Base-by-base conservation (phyloP, 2,113 vertebrate genomes). In the Hemiprocne comata region DNA sequence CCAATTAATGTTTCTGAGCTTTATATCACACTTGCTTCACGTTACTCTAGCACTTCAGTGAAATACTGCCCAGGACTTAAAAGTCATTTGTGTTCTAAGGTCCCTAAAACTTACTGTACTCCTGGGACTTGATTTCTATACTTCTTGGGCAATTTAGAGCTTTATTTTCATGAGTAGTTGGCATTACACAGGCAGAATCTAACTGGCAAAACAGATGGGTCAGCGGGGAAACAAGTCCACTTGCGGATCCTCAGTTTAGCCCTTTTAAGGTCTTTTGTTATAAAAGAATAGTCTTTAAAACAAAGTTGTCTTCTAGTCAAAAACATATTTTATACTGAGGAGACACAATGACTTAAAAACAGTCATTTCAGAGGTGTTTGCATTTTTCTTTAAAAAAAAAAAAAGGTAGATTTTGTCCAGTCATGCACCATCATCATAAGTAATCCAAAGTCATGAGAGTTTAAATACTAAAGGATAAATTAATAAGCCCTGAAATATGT, bases 381-480 rank as follows among this genome's bases (percentile, higher is more conserved):
- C 7, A 11, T 6, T 73, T 73, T 72, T n/a, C 44, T 60, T 65
- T 6, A 15, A 13, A 53, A 36, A 50, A 48, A 31, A 34, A 11
- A 15, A 8, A 25, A 25, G 5, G 5, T 33, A 26, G 4, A 19
- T 70, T 83, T 86, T 80, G 16, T 36, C 77, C 29, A 71, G 23
- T 51, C 24, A 79, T 1, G 3, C 21, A 51, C 12, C 14, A 65
- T 9, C 53, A 34, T 62, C 9, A 2, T 36, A 76, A 42, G 25
- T 48, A 74, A 80, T 51, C 51, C 20, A 65, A 67, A 54, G 11
- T 29, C 25, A 29, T 26, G 14, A 0, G 0, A 21, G 53, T 79
- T 74, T 42, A 92, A 75, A 48, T 71, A 71, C 0, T 1, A 1
- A 83, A 74, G 14, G 21, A 76, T 33, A 77, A 50, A 62, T 55